Evolutionary conservation across 2,888 invertebrate species (phyloP), one percentile per base, ranked within the genome.

Genomic region (Cantharis nigra): DNA sequence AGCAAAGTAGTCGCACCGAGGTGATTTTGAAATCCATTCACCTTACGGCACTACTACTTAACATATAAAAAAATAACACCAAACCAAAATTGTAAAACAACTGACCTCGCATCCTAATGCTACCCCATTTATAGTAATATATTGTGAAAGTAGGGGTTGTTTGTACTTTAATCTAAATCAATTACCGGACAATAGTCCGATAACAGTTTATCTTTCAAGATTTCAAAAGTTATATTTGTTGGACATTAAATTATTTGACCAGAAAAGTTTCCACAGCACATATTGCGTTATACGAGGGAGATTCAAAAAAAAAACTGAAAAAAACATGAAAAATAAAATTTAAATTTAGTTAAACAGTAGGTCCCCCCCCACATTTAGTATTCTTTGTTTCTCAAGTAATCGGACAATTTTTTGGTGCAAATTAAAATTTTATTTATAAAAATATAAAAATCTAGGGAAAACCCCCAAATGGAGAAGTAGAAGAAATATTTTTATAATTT

Each of bases 31-130:
- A 80, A 82, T 80, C 81, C 78, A 82, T 87, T 89, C 89, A 89
- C 90, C 90, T 89, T 89, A 76, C 90, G 90, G 90, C 90, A 89
- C 89, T 88, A 90, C 91, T 91, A 91, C 91, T 91, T 91, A 91
- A 88, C 84, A 88, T 84, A 81, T 78, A 71, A 70, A 76, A 79
- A 77, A 77, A 63, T 62, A 71, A 63, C 11, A 77, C 26, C 10
- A 69, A 30, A 20, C 11, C 20, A n/a, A 20, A 70, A 70, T 67
- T 13, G 16, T 7, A 16, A 49, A 16, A 20, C 63, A 63, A 72
- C 72, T 72, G 33, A 49, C 64, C 11, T 1, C 20, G 13, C 7
- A 13, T 13, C n/a, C n/a, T 23, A 11, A 26, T 11, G 23, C 23
- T n/a, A 30, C 69, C 30, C 16, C 49, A 71, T 71, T 70, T 71